Evolutionary conservation across 2,113 vertebrate species (phyloP).

Genomic region (Ranitomeya variabilis): DNA sequence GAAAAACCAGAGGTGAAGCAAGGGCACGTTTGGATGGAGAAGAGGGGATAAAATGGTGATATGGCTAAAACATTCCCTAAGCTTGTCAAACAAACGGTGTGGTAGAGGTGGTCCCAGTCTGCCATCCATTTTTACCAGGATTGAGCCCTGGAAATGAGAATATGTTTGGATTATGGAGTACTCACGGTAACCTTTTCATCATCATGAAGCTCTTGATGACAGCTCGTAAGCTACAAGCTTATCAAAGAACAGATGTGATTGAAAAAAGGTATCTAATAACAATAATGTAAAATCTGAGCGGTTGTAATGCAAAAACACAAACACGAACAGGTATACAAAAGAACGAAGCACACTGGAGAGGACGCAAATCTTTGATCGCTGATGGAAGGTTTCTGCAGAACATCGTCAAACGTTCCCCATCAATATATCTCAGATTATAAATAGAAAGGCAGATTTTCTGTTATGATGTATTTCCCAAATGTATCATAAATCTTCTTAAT

Average conservation of each 20-base stretch:
- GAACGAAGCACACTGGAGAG: neutral
- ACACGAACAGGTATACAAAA: neutral
- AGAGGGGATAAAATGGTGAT: too few species aligned
- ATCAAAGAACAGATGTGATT: neutral
- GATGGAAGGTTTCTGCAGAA: conserved; percentile 5
- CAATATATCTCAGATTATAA: conserved; percentile 58
- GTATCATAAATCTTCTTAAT: conserved; percentile 59
- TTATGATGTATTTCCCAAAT: conserved; percentile 58
- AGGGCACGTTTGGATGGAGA: neutral
- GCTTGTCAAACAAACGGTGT: neutral
- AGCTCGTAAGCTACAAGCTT: neutral
- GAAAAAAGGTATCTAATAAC: neutral
- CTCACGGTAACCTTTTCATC: neutral
- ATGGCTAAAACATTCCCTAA: neutral
- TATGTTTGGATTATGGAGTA: neutral
- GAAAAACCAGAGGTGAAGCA: neutral
- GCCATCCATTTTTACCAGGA: neutral
- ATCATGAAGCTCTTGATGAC: neutral
- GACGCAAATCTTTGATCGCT: conserved; percentile 2
- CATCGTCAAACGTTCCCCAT: conserved; percentile 33
- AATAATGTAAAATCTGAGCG: neutral
- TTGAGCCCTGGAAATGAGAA: neutral
- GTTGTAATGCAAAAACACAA: neutral
- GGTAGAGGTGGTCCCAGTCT: neutral
- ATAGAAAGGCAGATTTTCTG: conserved; percentile 58